phyloP scores from a whole-genome alignment of 1,140 invertebrate species.

The Carposina sasakii region DNA sequence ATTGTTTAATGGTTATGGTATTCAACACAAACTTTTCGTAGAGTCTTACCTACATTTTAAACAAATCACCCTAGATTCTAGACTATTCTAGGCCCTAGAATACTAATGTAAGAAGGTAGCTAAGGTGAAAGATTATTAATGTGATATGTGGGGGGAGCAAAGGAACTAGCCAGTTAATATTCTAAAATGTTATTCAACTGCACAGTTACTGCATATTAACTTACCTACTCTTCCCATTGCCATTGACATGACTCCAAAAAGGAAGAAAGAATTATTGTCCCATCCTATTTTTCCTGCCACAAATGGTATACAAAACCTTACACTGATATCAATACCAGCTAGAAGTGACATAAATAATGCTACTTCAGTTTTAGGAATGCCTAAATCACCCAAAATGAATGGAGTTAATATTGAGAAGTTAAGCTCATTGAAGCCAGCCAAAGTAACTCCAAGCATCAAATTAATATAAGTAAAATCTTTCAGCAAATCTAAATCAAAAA shows the following conservation, averaged over 20 bases:
- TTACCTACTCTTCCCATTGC: conserved; percentile 78
- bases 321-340: conserved; percentile 73
- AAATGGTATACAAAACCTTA: conserved; percentile 77
- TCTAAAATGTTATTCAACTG: too few species aligned
- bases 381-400: conserved; percentile 78
- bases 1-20: too few species aligned
- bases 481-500: conserved; percentile 79
- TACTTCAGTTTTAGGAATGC: conserved; percentile 72
- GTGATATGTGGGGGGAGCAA: too few species aligned
- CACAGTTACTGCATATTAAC: too few species aligned
- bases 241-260: conserved; percentile 77
- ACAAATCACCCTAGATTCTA: too few species aligned
- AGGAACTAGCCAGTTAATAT: too few species aligned
- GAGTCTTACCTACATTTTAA: too few species aligned
- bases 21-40: too few species aligned
- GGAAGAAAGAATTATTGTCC: conserved; percentile 78
- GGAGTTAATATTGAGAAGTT: conserved; percentile 81
- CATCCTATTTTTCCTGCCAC: conserved; percentile 77
- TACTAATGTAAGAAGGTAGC: too few species aligned
- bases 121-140: too few species aligned
- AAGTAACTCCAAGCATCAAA: conserved; percentile 78
- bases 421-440: conserved; percentile 79
- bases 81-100: too few species aligned
- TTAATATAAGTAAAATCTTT: conserved; percentile 79
- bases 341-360: conserved; percentile 76